A percentile compares a stretch with the other conserved stretches of the same genome.
Evolutionary conservation across 2,888 invertebrate genomes (phyloP).

Genomic region (Lycophotia porphyrea): DNA sequence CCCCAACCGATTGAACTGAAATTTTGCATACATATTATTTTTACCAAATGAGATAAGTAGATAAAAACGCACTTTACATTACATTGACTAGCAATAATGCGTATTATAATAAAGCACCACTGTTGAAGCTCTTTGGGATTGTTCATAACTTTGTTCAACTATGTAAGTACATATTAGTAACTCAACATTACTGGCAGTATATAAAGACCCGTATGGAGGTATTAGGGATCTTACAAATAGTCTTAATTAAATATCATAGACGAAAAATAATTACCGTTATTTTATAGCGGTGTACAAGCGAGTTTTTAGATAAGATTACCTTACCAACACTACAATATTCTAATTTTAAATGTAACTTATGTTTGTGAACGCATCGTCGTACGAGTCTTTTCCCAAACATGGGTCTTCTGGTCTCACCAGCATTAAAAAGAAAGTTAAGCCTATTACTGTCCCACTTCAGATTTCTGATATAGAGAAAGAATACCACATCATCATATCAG

Average conservation of each 20-base stretch:
- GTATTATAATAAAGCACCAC: conserved; percentile 66
- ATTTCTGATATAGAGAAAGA: fast-evolving
- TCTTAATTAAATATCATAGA: conserved; percentile 18
- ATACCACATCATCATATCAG: no score
- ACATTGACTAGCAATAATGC: conserved; percentile 70
- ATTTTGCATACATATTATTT: background rate
- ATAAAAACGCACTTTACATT: conserved; percentile 28
- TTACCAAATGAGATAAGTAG: conserved; percentile 13
- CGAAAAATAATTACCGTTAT: conserved; percentile 46
- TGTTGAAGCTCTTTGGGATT: conserved; percentile 66
- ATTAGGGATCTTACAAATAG: conserved; percentile 46
- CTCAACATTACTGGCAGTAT: conserved; percentile 58
- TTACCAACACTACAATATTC: background rate
- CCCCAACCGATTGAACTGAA: background rate
- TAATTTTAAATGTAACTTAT: conserved; percentile 6
- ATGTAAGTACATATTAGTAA: conserved; percentile 28
- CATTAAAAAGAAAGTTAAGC: background rate
- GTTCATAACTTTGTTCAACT: conserved; percentile 43
- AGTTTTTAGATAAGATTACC: conserved; percentile 13
- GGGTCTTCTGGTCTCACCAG: conserved; percentile 24
- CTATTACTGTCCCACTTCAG: background rate
- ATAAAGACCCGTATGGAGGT: conserved; percentile 54
- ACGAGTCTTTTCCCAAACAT: background rate
- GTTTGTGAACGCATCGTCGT: background rate
- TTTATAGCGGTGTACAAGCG: conserved; percentile 52